These are phyloP conservation scores for Meriones unguiculatus DNA, from an alignment of 2,113 vertebrate species.

Conservation along the genomic window DNA sequence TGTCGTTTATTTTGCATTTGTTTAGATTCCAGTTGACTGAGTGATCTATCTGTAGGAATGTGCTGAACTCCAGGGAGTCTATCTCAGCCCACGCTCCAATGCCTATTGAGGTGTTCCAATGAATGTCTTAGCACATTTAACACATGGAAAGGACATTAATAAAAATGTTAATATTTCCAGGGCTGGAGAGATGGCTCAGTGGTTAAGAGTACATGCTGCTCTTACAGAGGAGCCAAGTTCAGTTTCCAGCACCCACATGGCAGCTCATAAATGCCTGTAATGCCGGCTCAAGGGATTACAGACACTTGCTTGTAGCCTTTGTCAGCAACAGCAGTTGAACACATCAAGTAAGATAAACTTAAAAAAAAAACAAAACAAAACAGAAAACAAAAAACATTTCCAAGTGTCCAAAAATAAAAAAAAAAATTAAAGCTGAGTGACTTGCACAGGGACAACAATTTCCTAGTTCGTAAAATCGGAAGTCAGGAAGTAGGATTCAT, in stretches of 20 bases:
- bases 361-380: too few relatives aligned
- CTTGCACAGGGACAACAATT: background rate
- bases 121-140: constrained; percentile 8
- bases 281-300: background rate
- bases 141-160: constrained; percentile 28
- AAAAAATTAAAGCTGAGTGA: background rate
- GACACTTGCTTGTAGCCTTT: background rate
- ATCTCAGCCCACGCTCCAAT: background rate
- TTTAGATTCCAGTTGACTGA: background rate
- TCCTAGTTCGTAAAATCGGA: background rate
- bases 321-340: background rate
- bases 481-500: too few relatives aligned
- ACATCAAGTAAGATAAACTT: background rate
- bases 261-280: background rate
- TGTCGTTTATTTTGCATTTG: background rate
- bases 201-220: background rate
- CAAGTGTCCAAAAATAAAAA: constrained; percentile 21
- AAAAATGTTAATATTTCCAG: background rate
- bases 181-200: background rate
- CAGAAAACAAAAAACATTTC: constrained; percentile 40
- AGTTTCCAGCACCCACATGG: background rate
- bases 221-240: background rate
- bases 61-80: constrained; percentile 7
- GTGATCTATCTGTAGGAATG: background rate
- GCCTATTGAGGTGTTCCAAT: background rate